Conservation (phyloP, 1,140 invertebrate genomes). For the Leptinotarsa lineolata region DNA sequence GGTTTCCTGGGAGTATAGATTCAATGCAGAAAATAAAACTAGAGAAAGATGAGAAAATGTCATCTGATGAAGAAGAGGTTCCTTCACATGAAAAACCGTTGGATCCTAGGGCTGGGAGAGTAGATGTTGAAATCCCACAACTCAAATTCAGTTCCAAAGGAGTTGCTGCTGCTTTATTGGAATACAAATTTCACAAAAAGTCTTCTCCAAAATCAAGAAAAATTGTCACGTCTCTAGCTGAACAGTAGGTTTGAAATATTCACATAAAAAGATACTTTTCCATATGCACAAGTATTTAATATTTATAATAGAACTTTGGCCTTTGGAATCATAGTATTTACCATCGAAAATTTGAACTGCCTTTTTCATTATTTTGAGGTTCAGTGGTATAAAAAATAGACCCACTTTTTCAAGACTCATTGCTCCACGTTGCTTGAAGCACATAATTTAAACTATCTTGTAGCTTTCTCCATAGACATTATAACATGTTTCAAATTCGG, state of each 20-base stretch:
- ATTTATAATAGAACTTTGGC: too few species aligned
- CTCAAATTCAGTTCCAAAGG: slow-evolving; percentile 65
- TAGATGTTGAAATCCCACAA: slow-evolving; percentile 73
- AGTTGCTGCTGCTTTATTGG: slow-evolving; percentile 57
- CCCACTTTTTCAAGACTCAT: too few species aligned
- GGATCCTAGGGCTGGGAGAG: slow-evolving; percentile 79
- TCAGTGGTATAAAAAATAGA: too few species aligned
- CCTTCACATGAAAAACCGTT: slow-evolving; percentile 53
- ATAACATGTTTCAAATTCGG: too few species aligned
- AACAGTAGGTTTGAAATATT: slow-evolving; percentile 55
- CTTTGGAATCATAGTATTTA: too few species aligned
- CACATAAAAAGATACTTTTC: too few species aligned
- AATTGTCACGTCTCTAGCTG: slow-evolving; percentile 56
- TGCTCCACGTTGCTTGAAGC: too few species aligned
- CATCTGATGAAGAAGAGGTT: slow-evolving; percentile 46
- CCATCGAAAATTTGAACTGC: too few species aligned
- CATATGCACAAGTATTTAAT: too few species aligned
- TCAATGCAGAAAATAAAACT: slow-evolving; percentile 63
- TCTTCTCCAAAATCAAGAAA: slow-evolving; percentile 59
- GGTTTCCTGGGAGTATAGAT: slow-evolving; percentile 70
- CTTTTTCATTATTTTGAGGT: too few species aligned
- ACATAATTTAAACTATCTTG: too few species aligned
- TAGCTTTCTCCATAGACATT: too few species aligned
- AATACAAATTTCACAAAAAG: slow-evolving; percentile 56
- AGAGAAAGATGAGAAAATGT: slow-evolving; percentile 55